Evolutionary conservation across 2,888 invertebrate genomes (phyloP), one percentile per base, ranked within the genome.

Genomic region (Eupithecia inturbata): DNA sequence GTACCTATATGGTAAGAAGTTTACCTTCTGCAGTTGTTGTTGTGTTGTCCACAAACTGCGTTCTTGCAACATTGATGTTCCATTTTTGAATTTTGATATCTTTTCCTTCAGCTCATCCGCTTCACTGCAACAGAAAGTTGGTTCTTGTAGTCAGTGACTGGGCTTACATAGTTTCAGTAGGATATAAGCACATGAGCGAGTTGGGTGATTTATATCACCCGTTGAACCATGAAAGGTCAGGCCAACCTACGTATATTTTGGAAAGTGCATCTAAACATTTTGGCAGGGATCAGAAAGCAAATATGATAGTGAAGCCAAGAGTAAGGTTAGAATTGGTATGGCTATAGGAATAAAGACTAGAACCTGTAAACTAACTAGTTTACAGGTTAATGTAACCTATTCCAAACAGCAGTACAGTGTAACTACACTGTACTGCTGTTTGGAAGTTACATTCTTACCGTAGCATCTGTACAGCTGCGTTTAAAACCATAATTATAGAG

Each of bases 381-480:
- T n/a, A n/a, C n/a, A n/a, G n/a, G n/a, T n/a, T n/a, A n/a, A n/a
- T n/a, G n/a, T n/a, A n/a, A n/a, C n/a, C n/a, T n/a, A n/a, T n/a
- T n/a, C n/a, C n/a, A n/a, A n/a, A n/a, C n/a, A n/a, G n/a, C n/a
- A n/a, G n/a, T n/a, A n/a, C n/a, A n/a, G 31, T 31, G 31, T 31
- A 31, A 4, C 31, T n/a, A 45, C 16, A 45, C 41, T 19, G 41
- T 45, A 19, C n/a, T 7, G n/a, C 49, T 2, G n/a, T 49, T 49
- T 49, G 49, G 9, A 53, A 53, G 53, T 53, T 53, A 53, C 53
- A 53, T 53, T 68, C 95, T 92, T 92, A 97, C 97, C 96, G 96
- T 82, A 97, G 93, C 92, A 96, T 96, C 93, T 97, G 96, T 83
- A 96, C 96, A 88, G 97, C 97, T 87, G 96, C 96, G 91, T 96